These are phyloP conservation scores for Amphiprion ocellaris DNA, from an alignment of 2,113 vertebrate species.

Conservation along the genomic window DNA sequence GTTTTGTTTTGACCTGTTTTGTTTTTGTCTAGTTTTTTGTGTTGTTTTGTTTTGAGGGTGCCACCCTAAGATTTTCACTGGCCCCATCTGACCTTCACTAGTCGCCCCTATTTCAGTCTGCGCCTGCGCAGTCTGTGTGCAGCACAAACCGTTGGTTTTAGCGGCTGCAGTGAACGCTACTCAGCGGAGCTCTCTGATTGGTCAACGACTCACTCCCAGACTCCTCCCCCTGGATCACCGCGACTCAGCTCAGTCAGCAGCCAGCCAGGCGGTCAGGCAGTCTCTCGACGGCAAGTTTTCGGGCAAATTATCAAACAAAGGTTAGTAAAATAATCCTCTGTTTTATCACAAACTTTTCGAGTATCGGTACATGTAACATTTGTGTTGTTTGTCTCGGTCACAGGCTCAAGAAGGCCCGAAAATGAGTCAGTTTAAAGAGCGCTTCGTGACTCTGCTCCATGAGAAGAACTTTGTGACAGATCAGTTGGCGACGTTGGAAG, in stretches of 20 bases:
- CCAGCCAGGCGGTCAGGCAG: neutral
- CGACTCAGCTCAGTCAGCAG: slow-evolving; percentile 2
- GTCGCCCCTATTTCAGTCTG: too few species aligned
- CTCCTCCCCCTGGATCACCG: slow-evolving; percentile 38
- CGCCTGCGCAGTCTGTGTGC: too few species aligned
- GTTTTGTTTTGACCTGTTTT: too few species aligned
- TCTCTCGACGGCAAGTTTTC: slow-evolving; percentile 4
- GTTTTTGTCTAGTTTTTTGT: too few species aligned
- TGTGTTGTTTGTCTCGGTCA: neutral
- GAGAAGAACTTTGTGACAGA: slow-evolving; percentile 87
- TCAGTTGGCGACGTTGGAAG: slow-evolving; percentile 84
- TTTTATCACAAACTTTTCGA: neutral
- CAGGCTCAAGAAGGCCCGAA: slow-evolving; percentile 45
- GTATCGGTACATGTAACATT: neutral
- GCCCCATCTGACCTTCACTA: too few species aligned
- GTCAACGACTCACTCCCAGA: neutral
- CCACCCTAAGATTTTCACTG: too few species aligned
- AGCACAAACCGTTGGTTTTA: neutral
- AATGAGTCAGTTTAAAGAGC: slow-evolving; percentile 82
- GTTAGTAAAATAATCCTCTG: slow-evolving; percentile 1
- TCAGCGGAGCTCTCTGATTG: slow-evolving; percentile 62
- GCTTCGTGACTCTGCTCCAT: slow-evolving; percentile 85
- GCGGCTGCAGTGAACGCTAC: neutral
- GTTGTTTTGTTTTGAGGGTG: too few species aligned
- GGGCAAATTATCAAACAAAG: slow-evolving; percentile 8